phyloP scores from a whole-genome alignment of 2,888 invertebrate genomes.

The Asteroscopus sphinx region DNA sequence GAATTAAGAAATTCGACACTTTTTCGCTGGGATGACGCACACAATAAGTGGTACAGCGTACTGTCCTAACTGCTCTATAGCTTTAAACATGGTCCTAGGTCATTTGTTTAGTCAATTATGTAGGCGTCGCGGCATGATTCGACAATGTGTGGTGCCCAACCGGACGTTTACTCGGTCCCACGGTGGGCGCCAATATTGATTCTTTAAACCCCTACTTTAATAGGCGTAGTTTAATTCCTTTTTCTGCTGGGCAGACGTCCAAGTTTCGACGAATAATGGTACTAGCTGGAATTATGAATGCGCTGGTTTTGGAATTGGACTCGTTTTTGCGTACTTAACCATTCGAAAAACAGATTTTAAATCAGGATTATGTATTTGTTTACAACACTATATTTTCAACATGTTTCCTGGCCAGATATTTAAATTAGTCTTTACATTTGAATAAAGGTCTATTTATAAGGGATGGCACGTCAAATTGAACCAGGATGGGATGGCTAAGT shows the following conservation, averaged over 20 bases:
- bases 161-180: constrained; percentile 13
- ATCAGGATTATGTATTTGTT: constrained; percentile 3
- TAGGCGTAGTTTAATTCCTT: constrained; percentile 21
- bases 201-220: constrained; percentile 11
- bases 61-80: constrained; percentile 20
- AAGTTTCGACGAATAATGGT: constrained; percentile 24
- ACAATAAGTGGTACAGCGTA: constrained; percentile 23
- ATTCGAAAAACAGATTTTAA: constrained; percentile 6
- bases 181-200: constrained; percentile 54
- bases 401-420: not conserved
- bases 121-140: constrained; percentile 7
- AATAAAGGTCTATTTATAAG: too few relatives aligned
- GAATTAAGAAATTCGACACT: too few relatives aligned
- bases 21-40: too few relatives aligned
- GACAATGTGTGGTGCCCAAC: constrained; percentile 28
- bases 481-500: too few relatives aligned
- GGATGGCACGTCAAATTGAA: too few relatives aligned
- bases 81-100: constrained; percentile 21
- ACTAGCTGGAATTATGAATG: constrained; percentile 19
- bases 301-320: constrained; percentile 21
- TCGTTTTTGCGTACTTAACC: constrained; percentile 11
- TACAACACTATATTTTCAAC: constrained; percentile 1
- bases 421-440: too few relatives aligned
- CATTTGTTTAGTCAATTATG: constrained; percentile 27
- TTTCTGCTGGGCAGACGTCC: constrained; percentile 35